Conservation (phyloP, 2,113 vertebrate genomes). For the Prinia subflava region DNA sequence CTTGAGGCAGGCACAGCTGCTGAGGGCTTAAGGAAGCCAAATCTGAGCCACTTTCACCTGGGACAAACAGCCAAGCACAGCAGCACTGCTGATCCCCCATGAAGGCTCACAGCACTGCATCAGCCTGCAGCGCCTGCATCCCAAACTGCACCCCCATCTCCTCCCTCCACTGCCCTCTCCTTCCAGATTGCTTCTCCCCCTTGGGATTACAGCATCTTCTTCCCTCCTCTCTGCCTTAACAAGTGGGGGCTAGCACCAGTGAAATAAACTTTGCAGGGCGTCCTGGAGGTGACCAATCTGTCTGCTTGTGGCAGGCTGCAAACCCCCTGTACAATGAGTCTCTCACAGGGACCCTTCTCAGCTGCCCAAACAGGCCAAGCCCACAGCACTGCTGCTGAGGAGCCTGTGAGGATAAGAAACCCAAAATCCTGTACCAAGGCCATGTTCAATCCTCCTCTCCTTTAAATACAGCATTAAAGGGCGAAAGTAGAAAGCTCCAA, state of each 20-base stretch:
- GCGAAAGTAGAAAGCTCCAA: not conserved
- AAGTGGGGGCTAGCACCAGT: not conserved
- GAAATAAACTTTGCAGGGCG: not conserved
- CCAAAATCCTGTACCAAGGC: not conserved
- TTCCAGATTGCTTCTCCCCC: not conserved
- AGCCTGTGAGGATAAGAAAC: not conserved
- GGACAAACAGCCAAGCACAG: not conserved
- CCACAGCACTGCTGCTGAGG: not conserved
- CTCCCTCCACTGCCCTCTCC: not conserved
- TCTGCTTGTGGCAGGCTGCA: not conserved
- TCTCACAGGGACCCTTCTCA: not conserved
- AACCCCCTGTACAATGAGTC: accelerated
- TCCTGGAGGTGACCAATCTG: accelerated
- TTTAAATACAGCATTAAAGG: not conserved
- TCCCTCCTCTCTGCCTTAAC: not conserved
- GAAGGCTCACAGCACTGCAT: not conserved
- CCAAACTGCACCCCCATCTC: not conserved
- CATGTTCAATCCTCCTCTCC: not conserved
- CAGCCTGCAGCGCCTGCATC: not conserved
- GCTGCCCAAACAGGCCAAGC: not conserved
- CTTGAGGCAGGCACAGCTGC: not conserved
- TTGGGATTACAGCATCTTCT: not conserved
- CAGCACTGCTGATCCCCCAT: accelerated
- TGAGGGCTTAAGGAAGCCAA: not conserved
- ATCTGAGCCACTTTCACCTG: not conserved